Percentiles rank a stretch among this genome's conserved stretches.
phyloP scores from a whole-genome alignment of 2,888 invertebrate genomes.

The Caenorhabditis imperialis region DNA sequence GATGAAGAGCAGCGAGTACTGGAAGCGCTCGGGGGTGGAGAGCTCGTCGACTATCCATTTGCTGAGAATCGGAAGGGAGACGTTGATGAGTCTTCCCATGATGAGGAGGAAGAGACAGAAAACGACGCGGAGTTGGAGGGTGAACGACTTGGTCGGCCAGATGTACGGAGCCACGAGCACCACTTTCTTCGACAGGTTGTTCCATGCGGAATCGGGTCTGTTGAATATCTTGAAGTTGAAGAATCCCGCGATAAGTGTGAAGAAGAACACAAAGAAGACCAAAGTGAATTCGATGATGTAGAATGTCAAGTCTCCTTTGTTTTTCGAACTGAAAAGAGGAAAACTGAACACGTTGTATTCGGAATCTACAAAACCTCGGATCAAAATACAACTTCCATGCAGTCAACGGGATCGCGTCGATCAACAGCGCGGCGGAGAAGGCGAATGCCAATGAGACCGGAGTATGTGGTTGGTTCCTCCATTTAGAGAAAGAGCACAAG shows the following conservation, averaged over 20 bases:
- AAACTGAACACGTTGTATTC: too few relatives aligned
- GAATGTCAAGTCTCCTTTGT: slow-evolving; percentile 61
- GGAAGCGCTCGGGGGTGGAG: slow-evolving; percentile 82
- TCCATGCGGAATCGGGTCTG: slow-evolving; percentile 58
- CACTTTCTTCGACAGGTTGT: slow-evolving; percentile 68
- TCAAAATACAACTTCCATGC: slow-evolving; percentile 58
- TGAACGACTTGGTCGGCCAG: slow-evolving; percentile 87
- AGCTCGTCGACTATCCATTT: slow-evolving; percentile 93
- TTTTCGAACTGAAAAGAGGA: slow-evolving; percentile 3
- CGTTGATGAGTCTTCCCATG: slow-evolving; percentile 88
- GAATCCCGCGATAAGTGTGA: slow-evolving; percentile 33
- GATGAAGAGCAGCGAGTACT: slow-evolving; percentile 91
- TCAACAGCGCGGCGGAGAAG: slow-evolving; percentile 42
- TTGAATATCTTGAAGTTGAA: slow-evolving; percentile 11
- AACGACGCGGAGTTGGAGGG: slow-evolving; percentile 87
- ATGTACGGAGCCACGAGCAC: slow-evolving; percentile 83
- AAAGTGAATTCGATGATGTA: slow-evolving; percentile 57
- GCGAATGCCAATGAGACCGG: slow-evolving; percentile 58
- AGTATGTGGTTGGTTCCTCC: slow-evolving; percentile 39
- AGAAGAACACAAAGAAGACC: slow-evolving; percentile 43
- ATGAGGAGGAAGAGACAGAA: slow-evolving; percentile 87
- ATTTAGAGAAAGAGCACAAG: slow-evolving; percentile 54
- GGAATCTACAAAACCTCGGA: slow-evolving; percentile 9
- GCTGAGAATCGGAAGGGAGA: slow-evolving; percentile 93
- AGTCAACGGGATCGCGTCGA: slow-evolving; percentile 58